Conservation (phyloP, 2,888 invertebrate species). For the Invenusta paracnida region DNA sequence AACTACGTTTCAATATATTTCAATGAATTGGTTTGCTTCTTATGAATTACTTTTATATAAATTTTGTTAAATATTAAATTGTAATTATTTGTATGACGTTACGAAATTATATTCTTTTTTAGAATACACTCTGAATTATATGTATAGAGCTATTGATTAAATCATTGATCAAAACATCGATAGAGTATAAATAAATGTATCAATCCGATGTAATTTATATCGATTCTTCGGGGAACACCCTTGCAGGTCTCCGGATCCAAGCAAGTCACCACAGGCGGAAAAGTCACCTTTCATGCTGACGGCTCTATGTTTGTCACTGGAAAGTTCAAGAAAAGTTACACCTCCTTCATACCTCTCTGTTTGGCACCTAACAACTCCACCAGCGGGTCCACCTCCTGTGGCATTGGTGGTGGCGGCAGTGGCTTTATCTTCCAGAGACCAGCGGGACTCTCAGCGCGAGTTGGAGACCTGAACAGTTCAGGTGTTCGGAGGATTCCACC, state of each 20-base stretch:
- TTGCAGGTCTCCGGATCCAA: slow-evolving; percentile 72
- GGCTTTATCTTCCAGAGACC: background rate
- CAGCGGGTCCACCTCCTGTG: background rate
- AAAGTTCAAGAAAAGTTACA: slow-evolving; percentile 65
- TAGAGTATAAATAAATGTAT: too few relatives aligned
- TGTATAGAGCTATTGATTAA: too few relatives aligned
- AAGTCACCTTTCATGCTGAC: slow-evolving; percentile 73
- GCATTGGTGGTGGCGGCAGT: background rate
- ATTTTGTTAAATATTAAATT: too few relatives aligned
- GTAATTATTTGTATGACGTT: too few relatives aligned
- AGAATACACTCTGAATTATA: too few relatives aligned
- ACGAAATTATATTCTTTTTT: too few relatives aligned
- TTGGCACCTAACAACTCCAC: background rate
- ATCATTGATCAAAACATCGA: too few relatives aligned
- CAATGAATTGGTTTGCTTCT: too few relatives aligned
- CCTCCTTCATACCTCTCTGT: background rate
- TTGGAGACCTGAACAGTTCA: background rate
- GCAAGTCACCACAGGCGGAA: slow-evolving; percentile 72
- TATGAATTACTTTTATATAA: too few relatives aligned
- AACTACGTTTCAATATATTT: too few relatives aligned
- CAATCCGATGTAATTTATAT: too few relatives aligned
- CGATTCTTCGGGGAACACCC: too few relatives aligned
- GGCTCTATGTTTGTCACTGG: slow-evolving; percentile 77
- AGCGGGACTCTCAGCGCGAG: background rate
- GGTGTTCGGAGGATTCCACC: background rate